Evolutionary conservation across 2,113 vertebrate species (phyloP), one percentile per base, ranked within the genome.

Genomic region (Sturnira hondurensis): DNA sequence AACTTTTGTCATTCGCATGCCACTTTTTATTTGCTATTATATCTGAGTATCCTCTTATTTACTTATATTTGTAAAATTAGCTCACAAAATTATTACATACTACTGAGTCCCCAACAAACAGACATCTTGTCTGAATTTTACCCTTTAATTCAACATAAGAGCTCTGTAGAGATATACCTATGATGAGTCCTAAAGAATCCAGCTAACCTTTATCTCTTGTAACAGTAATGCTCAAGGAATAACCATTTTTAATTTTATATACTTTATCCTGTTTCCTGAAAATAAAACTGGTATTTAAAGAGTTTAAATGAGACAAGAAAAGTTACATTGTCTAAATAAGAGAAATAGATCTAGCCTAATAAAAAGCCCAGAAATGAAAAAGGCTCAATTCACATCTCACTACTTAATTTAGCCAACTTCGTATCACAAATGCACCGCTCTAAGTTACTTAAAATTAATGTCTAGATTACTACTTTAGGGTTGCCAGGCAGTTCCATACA

Each of bases 241-340:
- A 85, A 76, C 26, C 56, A 28, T n/a, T 82, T 92, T 38, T 56
- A 71, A 86, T 94, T 82, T 77, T 77, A 92, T 24, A 84, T 19
- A 81, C 3, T 70, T 20, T 50, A 82, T 20, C 67, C 17, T 85
- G 28, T 71, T 84, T 86, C 67, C 73, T 43, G 6, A 81, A 93
- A 73, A 86, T 91, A 86, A 89, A 96, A 95, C 31, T 89, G 58
- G 33, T 41, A 38, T 73, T 81, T 88, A 94, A 65, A 73, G 15
- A 95, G 31, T 83, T 89, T 68, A 96, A 90, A 93, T 80, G 43
- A 82, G 28, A 87, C 15, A 95, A 84, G 43, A 43, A 43, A 43
- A 43, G 41, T 15, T 43, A 83, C 17, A 84, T 2, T 76, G 47
- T 15, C 33, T 84, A 91, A 86, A 93, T 1, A 91, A 68, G n/a